Conservation (phyloP, 1,140 invertebrate species). For the Anadara kagoshimensis region DNA sequence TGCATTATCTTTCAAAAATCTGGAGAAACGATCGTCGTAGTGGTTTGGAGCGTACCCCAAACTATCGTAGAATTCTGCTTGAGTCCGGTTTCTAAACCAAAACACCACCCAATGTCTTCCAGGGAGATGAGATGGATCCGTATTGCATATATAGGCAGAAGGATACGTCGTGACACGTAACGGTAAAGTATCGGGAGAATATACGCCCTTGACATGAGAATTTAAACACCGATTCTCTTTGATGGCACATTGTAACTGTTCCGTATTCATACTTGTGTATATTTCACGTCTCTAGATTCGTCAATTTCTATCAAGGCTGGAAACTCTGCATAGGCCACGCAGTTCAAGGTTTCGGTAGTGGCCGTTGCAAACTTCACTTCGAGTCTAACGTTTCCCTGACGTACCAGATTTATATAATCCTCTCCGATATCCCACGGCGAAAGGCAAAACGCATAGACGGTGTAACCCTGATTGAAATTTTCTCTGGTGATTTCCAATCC, state of each 20-base stretch:
- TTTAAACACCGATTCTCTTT: not conserved
- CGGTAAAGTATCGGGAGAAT: slow-evolving; percentile 27
- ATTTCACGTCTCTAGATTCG: slow-evolving; percentile 11
- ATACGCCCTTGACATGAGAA: slow-evolving; percentile 15
- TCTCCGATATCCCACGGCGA: slow-evolving; percentile 18
- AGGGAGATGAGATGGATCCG: slow-evolving; percentile 12
- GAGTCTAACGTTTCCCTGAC: slow-evolving; percentile 31
- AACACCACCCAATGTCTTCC: slow-evolving; percentile 33
- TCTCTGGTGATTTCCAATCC: slow-evolving; percentile 14
- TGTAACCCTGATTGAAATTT: not conserved
- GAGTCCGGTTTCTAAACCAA: not conserved
- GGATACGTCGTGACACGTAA: slow-evolving; percentile 9
- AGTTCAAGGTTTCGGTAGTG: slow-evolving; percentile 22
- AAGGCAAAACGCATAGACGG: slow-evolving; percentile 15
- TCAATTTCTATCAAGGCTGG: slow-evolving; percentile 18
- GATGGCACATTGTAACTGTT: slow-evolving; percentile 10
- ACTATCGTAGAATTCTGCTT: slow-evolving; percentile 27
- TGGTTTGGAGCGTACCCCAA: slow-evolving; percentile 17
- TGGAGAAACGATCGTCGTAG: not conserved
- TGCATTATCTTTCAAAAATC: too few relatives aligned
- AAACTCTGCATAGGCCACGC: slow-evolving; percentile 18
- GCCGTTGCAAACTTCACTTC: slow-evolving; percentile 13
- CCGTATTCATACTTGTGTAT: slow-evolving; percentile 22
- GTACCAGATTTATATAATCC: slow-evolving; percentile 28
- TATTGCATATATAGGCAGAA: slow-evolving; percentile 18